Conservation (phyloP, 2,113 vertebrate species). For the Coptodon bakossiorum region DNA sequence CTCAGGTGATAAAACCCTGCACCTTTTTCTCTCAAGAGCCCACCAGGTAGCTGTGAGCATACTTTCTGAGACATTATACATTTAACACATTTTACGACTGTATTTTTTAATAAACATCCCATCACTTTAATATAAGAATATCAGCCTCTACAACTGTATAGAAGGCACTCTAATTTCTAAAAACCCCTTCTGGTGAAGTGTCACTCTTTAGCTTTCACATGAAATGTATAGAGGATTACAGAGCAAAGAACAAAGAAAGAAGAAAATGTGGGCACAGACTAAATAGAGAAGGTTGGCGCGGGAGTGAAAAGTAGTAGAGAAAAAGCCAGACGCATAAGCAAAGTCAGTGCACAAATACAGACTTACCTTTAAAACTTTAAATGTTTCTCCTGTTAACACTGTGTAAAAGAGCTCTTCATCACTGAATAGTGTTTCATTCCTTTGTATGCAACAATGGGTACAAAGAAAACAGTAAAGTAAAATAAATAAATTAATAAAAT, state of each 20-base stretch:
- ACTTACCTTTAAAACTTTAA: neutral
- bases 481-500: neutral
- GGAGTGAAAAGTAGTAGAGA: neutral
- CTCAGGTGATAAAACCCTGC: neutral
- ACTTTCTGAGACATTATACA: neutral
- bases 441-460: neutral
- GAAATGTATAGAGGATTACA: neutral
- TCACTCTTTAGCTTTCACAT: neutral
- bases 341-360: neutral
- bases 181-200: neutral
- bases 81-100: neutral
- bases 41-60: neutral
- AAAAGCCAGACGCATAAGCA: neutral
- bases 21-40: neutral
- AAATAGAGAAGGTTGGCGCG: neutral
- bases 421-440: neutral
- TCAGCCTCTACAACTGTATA: neutral
- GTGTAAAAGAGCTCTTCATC: neutral
- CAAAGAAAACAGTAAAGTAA: neutral
- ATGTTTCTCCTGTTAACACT: neutral
- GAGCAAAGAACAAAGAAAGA: neutral
- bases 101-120: neutral
- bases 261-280: neutral
- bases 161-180: neutral
- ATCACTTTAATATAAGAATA: neutral